These are phyloP conservation scores for Parochlus steinenii DNA, from an alignment of 2,888 invertebrate species.

Conservation along the genomic window DNA sequence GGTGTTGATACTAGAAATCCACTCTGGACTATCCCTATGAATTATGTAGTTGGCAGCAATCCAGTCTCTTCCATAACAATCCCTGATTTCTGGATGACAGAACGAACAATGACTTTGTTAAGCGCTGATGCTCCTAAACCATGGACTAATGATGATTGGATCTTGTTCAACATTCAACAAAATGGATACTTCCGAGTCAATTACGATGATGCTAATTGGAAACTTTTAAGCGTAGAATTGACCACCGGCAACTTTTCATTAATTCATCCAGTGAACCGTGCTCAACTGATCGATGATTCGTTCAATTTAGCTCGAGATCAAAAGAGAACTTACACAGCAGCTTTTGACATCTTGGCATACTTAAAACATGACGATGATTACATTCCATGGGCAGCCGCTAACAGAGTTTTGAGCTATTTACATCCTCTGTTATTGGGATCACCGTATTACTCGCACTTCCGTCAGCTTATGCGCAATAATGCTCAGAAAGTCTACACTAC, in stretches of 20 bases:
- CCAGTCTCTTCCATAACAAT: slow-evolving; percentile 40
- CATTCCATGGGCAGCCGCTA: too few species aligned
- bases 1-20: too few species aligned
- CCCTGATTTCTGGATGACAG: slow-evolving; percentile 41
- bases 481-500: too few species aligned
- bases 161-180: slow-evolving; percentile 42
- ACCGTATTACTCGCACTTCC: too few species aligned
- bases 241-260: slow-evolving; percentile 24
- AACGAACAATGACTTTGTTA: background rate
- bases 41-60: slow-evolving; percentile 39
- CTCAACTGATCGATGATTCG: slow-evolving; percentile 66
- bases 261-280: slow-evolving; percentile 51
- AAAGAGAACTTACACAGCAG: too few species aligned
- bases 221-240: slow-evolving; percentile 31
- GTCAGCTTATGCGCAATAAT: too few species aligned
- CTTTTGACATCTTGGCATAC: too few species aligned
- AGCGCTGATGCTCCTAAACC: slow-evolving; percentile 31
- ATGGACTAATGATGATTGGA: slow-evolving; percentile 37
- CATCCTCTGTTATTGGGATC: too few species aligned
- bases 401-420: too few species aligned
- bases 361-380: too few species aligned
- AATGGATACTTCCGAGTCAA: slow-evolving; percentile 50
- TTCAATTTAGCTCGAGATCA: slow-evolving; percentile 56
- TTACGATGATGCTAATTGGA: slow-evolving; percentile 43
- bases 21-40: slow-evolving; percentile 59